Base-by-base conservation (phyloP, 2,113 vertebrate species). In the Cyanoderma ruficeps region DNA sequence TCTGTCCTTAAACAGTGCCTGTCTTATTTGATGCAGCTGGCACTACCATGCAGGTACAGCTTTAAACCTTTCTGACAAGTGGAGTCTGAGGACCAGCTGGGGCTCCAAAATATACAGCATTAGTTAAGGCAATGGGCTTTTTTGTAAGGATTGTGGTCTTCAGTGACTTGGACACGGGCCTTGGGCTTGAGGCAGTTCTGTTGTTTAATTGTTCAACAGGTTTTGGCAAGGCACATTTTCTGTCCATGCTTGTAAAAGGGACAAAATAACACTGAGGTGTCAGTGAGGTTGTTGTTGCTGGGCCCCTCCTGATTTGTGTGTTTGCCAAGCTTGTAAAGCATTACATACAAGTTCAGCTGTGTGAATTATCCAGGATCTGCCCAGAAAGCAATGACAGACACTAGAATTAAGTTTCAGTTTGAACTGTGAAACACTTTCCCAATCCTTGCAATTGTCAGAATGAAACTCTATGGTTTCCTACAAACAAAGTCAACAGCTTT, bases 201-300 rank as follows among this genome's bases (percentile, higher is more conserved):
- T 20, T 2, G 1, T 31, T n/a, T 10, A 31, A 44, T 15, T 39
- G 9, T 31, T 61, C 5, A 1, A 27, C 15, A 83, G 14, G 5
- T 85, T 88, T 88, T 76, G 55, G 39, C 42, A 77, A 91, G 23
- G 22, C 23, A 14, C 5, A 1, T 10, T 10, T 0, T 31, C 42
- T 44, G 6, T 55, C 50, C 18, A 6, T 0, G 0, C 25, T 50
- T 87, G 21, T 68, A 41, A 46, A 72, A 76, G n/a, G 20, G 33
- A 37, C 19, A 28, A 18, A 64, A 19, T 4, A 47, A 44, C 3
- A 47, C 30, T 0, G 0, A 74, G 18, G 21, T 9, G 10, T 57
- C 41, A 2, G 5, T 37, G 56, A 89, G 44, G 8, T 17, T 55
- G 4, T 57, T 87, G 19, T 18, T 60, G 6, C 25, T 82, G 16